A percentile compares a stretch with the other conserved stretches of the same genome.
These are phyloP conservation scores for Cerastoderma edule DNA, from an alignment of 2,888 invertebrate species.

Conservation along the genomic window DNA sequence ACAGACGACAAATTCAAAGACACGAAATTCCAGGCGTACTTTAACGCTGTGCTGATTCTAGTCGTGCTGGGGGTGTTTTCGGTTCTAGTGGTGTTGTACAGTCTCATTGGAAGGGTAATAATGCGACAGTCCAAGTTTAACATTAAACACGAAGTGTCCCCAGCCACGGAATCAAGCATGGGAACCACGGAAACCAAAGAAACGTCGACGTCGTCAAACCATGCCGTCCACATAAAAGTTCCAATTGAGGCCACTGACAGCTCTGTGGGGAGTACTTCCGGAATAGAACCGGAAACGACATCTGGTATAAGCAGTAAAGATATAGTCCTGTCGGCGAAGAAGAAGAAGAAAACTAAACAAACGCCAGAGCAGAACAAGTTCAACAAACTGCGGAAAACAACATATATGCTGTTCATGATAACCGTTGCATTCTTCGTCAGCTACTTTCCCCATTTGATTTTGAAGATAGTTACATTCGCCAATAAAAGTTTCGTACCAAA, in stretches of 20 bases:
- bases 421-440: constrained; percentile 70
- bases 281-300: neutral
- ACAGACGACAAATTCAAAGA: constrained; percentile 56
- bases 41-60: constrained; percentile 62
- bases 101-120: constrained; percentile 51
- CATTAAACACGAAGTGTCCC: neutral
- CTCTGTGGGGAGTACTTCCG: neutral
- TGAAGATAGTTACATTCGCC: constrained; percentile 62
- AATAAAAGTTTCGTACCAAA: constrained; percentile 58
- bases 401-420: constrained; percentile 68
- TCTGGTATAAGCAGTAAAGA: too few species aligned
- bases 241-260: neutral
- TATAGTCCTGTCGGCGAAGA: too few species aligned
- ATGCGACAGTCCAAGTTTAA: constrained; percentile 28
- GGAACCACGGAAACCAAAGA: neutral
- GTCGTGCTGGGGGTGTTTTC: constrained; percentile 55
- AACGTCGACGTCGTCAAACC: neutral
- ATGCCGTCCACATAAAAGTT: neutral
- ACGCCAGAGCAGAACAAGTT: constrained; percentile 6
- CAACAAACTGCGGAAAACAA: constrained; percentile 53
- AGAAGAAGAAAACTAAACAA: too few species aligned
- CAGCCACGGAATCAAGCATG: neutral
- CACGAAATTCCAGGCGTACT: constrained; percentile 61
- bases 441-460: constrained; percentile 69
- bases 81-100: constrained; percentile 62